Evolutionary conservation across 2,797 vertebrate genomes (phyloP).

Genomic region (Dallia pectoralis): DNA sequence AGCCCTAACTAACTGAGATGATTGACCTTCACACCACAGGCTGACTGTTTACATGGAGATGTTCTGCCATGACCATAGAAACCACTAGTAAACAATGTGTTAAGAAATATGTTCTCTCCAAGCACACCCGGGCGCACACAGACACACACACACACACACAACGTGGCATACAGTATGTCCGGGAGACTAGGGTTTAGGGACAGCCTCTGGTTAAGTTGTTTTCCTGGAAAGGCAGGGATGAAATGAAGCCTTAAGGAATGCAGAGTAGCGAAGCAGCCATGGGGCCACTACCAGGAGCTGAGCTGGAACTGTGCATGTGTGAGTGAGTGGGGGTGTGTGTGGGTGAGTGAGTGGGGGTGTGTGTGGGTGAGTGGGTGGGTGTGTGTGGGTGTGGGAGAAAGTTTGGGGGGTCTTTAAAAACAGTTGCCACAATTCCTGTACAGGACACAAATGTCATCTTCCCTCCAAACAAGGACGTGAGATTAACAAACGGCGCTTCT

Average conservation of each 20-base stretch:
- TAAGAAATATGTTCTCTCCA: slow-evolving; percentile 11
- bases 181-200: slow-evolving; percentile 57
- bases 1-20: neutral
- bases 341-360: neutral
- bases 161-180: slow-evolving; percentile 59
- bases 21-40: neutral
- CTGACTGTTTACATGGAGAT: neutral
- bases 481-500: slow-evolving; percentile 2
- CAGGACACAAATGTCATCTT: slow-evolving; percentile 3
- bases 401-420: slow-evolving; percentile 7
- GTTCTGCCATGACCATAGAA: neutral
- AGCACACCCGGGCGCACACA: slow-evolving; percentile 19
- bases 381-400: neutral
- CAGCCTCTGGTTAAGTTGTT: slow-evolving; percentile 69
- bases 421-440: slow-evolving; percentile 9
- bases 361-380: neutral
- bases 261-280: slow-evolving; percentile 49
- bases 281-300: slow-evolving; percentile 48
- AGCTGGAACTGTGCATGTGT: slow-evolving; percentile 31
- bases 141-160: slow-evolving; percentile 32
- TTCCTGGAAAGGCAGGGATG: slow-evolving; percentile 73
- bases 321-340: neutral
- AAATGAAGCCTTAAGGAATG: slow-evolving; percentile 78
- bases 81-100: neutral
- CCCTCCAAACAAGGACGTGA: neutral